Evolutionary conservation across 2,888 invertebrate genomes (phyloP).

Genomic region (Gortyna flavago): DNA sequence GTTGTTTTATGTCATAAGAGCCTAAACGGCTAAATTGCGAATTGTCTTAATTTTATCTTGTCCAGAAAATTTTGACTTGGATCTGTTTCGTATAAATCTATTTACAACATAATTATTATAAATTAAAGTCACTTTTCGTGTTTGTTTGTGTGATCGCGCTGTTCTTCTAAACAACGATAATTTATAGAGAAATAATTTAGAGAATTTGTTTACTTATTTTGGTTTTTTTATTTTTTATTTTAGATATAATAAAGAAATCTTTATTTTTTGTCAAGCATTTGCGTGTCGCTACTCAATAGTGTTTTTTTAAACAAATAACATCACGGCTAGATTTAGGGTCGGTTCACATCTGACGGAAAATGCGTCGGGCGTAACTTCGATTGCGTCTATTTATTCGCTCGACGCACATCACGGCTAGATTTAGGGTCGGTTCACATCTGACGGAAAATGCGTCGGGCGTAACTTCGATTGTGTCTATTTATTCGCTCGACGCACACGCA

Average conservation of each 20-base stretch:
- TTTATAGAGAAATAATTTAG: too few species aligned
- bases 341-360: too few species aligned
- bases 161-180: not conserved
- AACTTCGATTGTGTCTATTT: too few species aligned
- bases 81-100: not conserved
- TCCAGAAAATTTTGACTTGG: not conserved
- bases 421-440: too few species aligned
- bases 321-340: not conserved
- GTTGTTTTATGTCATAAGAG: slow-evolving; percentile 17
- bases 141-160: not conserved
- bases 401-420: too few species aligned
- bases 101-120: not conserved
- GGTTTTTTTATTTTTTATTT: not conserved
- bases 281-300: not conserved
- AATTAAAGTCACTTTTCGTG: not conserved
- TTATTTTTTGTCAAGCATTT: not conserved
- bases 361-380: too few species aligned
- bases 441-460: too few species aligned
- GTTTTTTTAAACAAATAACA: not conserved
- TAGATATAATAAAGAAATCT: not conserved
- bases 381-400: too few species aligned
- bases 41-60: slow-evolving; percentile 17
- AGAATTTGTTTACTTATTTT: not conserved
- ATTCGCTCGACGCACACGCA: too few species aligned
- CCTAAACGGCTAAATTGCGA: slow-evolving; percentile 1